A percentile compares a stretch with the other conserved stretches of the same genome.
These are phyloP conservation scores for Melanotaenia trifasciata DNA, from an alignment of 2,797 vertebrate genomes.

Conservation along the genomic window DNA sequence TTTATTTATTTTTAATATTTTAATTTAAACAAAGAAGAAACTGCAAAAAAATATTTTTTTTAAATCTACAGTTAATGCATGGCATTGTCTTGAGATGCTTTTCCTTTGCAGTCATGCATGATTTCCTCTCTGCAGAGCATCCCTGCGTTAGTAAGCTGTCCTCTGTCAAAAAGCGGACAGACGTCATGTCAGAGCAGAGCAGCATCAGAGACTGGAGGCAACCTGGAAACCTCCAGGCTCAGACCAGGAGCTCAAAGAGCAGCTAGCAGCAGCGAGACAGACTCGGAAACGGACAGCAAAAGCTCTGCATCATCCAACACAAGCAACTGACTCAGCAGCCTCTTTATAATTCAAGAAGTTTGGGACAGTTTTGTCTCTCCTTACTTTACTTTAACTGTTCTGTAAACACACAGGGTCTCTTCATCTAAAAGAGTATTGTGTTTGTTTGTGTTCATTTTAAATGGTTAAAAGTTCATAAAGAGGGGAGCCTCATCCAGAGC, in stretches of 20 bases:
- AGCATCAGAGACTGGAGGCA: constrained; percentile 32
- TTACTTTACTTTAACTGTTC: not conserved
- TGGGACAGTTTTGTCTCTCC: not conserved
- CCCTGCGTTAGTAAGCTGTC: constrained; percentile 24
- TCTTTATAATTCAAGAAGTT: constrained; percentile 11
- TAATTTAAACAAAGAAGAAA: not conserved
- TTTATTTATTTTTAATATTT: not conserved
- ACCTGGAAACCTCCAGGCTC: constrained; percentile 38
- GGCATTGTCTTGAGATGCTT: not conserved
- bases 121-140: constrained; percentile 43
- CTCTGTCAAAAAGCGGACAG: constrained; percentile 22
- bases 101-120: not conserved
- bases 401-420: not conserved
- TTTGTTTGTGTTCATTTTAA: constrained; percentile 27
- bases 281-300: constrained; percentile 79
- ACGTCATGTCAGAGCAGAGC: constrained; percentile 27
- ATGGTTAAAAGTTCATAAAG: constrained; percentile 27
- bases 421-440: not conserved
- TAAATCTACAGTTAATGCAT: not conserved
- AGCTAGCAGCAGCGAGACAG: constrained; percentile 66
- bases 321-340: constrained; percentile 57
- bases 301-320: constrained; percentile 70
- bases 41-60: not conserved
- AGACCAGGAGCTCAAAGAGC: constrained; percentile 37
- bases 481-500: constrained; percentile 47